Percentiles rank a stretch among this genome's conserved stretches.
Conservation (phyloP, 2,113 vertebrate genomes). For the Tauraco erythrolophus region DNA sequence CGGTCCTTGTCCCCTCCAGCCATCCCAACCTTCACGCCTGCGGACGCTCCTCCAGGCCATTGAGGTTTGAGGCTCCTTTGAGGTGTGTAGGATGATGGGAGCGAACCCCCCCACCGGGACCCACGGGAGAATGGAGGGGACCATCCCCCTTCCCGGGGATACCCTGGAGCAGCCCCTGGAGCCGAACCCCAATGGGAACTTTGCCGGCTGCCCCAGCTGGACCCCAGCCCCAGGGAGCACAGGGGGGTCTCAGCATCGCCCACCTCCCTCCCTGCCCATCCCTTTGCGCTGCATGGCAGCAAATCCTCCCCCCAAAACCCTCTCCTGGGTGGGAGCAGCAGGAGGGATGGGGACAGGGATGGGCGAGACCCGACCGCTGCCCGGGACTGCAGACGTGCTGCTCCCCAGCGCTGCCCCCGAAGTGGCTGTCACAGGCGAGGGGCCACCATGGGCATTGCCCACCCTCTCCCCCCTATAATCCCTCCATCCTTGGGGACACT, state of each 20-base stretch:
- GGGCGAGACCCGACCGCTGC: neutral
- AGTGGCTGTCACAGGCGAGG: neutral
- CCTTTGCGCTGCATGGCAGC: neutral
- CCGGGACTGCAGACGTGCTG: neutral
- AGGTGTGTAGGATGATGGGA: fast-evolving
- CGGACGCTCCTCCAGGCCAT: neutral
- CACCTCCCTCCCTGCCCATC: neutral
- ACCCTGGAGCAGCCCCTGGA: neutral
- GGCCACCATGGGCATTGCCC: fast-evolving
- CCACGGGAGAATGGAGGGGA: neutral
- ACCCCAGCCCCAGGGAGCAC: fast-evolving
- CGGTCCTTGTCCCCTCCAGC: neutral
- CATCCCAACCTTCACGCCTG: neutral
- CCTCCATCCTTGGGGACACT: neutral
- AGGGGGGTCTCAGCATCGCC: neutral
- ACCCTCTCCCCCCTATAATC: neutral
- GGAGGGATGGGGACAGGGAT: neutral
- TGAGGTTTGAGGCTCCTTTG: neutral
- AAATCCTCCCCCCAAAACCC: neutral
- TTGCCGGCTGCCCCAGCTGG: neutral
- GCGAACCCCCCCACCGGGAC: neutral
- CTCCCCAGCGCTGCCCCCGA: neutral
- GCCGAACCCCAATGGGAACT: fast-evolving
- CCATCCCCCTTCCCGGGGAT: fast-evolving
- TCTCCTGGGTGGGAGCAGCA: neutral